Evolutionary conservation across 2,113 vertebrate genomes (phyloP).

Genomic region (Salvelinus sp.): DNA sequence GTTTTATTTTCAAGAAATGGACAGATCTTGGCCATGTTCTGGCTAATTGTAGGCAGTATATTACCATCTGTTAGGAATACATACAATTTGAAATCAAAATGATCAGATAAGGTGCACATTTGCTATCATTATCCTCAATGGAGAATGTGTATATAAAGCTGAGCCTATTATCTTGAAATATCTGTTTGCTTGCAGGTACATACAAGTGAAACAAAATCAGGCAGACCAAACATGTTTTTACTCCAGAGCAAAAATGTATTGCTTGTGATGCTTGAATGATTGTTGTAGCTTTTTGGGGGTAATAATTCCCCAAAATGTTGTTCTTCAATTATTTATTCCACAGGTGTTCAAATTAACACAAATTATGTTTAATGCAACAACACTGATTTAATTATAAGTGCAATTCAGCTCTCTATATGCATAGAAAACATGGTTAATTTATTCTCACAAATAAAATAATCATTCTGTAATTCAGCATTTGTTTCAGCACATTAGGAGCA

Average conservation of each 20-base stretch:
- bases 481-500: constrained; percentile 72
- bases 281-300: constrained; percentile 10
- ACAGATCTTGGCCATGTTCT: constrained; percentile 77
- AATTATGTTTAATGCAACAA: constrained; percentile 54
- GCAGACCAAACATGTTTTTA: no score
- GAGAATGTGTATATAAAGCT: constrained; percentile 42
- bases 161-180: constrained; percentile 9
- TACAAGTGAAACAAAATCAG: background rate
- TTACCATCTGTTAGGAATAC: constrained; percentile 76
- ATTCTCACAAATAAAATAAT: constrained; percentile 72
- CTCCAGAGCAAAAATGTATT: no score
- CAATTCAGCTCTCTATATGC: constrained; percentile 54
- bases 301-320: constrained; percentile 27
- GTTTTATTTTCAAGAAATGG: constrained; percentile 76
- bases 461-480: constrained; percentile 69
- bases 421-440: constrained; percentile 68
- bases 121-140: constrained; percentile 41
- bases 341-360: constrained; percentile 50
- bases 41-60: constrained; percentile 75
- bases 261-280: no score
- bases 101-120: constrained; percentile 66
- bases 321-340: constrained; percentile 45
- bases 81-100: constrained; percentile 71
- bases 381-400: constrained; percentile 46
- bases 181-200: constrained; percentile 16